Evolutionary conservation across 2,888 invertebrate species (phyloP), one percentile per base, ranked within the genome.

Genomic region (Drosophila mimetica): DNA sequence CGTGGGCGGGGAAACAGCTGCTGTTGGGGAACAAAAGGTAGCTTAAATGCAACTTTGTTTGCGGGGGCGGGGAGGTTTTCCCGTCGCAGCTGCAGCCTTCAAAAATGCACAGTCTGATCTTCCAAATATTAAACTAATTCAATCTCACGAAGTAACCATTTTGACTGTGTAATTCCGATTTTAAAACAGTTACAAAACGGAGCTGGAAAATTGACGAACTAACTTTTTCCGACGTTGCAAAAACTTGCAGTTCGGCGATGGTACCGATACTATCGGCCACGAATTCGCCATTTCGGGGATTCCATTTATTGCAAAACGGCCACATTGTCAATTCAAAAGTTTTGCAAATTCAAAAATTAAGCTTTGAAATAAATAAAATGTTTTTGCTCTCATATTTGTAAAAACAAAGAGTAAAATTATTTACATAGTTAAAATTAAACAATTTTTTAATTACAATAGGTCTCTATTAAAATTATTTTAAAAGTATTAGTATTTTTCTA

Each of bases 181-280:
- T 46, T 46, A 9, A 22, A 14, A 14, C 32, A 14, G 14, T 11
- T 7, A 36, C n/a, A 14, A 36, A 20, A 22, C 14, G 11, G 50
- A 50, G 22, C 6, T 14, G 14, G 5, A 14, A 36, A 14, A 50
- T 22, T 8, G 28, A 1, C 34, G 7, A 36, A 50, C 22, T 36
- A 22, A 7, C 22, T 50, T 50, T 50, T 20, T 20, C 34, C 46
- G 50, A 50, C 50, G 50, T 36, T 50, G 50, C 50, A 20, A 50
- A 34, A 48, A 50, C 14, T 50, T 50, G 50, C 50, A 36, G 11
- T 11, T 14, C 14, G 20, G 30, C 16, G 46, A 18, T 46, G 28
- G 13, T 1, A 7, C 4, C 50, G 50, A 50, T 50, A 50, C 47
- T 22, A 54, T 48, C 54, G 54, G 9, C 16, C 4, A 7, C 1